A percentile compares a stretch with the other conserved stretches of the same genome.
Conservation (phyloP, 1,140 invertebrate species). For the Atta texana region DNA sequence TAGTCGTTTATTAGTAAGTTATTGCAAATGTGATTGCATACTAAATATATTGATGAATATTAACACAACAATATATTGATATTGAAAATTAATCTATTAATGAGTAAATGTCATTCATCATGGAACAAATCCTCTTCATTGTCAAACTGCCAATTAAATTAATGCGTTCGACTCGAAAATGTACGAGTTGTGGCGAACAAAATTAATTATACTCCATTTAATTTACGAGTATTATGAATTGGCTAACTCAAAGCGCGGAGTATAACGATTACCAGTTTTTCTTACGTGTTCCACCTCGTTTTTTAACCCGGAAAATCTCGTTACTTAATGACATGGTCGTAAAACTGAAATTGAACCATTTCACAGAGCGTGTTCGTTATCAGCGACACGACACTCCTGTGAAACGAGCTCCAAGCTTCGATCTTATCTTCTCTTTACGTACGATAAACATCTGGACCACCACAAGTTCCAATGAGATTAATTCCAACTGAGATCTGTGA, state of each 20-base stretch:
- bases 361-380: background rate
- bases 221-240: background rate
- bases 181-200: background rate
- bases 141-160: slow-evolving; percentile 35
- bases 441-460: slow-evolving; percentile 20
- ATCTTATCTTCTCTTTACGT: slow-evolving; percentile 43
- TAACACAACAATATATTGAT: no score
- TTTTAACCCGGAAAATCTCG: background rate
- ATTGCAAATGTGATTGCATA: background rate
- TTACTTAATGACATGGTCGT: slow-evolving; percentile 7
- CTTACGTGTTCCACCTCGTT: background rate
- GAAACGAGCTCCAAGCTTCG: slow-evolving; percentile 13
- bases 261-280: background rate
- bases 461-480: background rate
- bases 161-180: background rate
- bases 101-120: slow-evolving; percentile 28
- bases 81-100: slow-evolving; percentile 34
- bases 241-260: background rate
- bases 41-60: background rate
- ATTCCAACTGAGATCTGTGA: background rate
- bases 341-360: slow-evolving; percentile 37
- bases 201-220: background rate
- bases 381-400: slow-evolving; percentile 8
- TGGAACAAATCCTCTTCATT: background rate
- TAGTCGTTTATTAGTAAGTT: background rate